These are phyloP conservation scores for Melikaiella ostensackeni DNA, from an alignment of 2,888 invertebrate species.

Conservation along the genomic window DNA sequence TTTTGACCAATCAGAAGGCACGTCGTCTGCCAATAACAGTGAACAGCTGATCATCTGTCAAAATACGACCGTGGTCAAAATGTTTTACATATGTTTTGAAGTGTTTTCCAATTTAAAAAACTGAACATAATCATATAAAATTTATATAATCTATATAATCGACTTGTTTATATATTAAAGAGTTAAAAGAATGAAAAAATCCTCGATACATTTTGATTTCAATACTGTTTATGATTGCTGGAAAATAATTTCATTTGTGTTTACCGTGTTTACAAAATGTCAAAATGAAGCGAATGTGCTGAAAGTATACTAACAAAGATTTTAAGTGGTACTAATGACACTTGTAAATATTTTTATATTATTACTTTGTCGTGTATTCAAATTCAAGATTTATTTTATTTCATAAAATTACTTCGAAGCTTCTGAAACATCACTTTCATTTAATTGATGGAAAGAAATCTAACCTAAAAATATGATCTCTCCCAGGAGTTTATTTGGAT, in stretches of 20 bases:
- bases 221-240: too few relatives aligned
- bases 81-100: not conserved
- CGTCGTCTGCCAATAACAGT: not conserved
- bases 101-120: not conserved
- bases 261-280: too few relatives aligned
- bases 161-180: not conserved
- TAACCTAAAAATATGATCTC: too few relatives aligned
- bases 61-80: too few relatives aligned
- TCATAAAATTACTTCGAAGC: not conserved
- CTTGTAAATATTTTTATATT: not conserved
- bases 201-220: too few relatives aligned
- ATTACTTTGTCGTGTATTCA: not conserved
- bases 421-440: too few relatives aligned
- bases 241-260: too few relatives aligned
- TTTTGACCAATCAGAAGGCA: not conserved
- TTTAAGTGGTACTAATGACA: not conserved
- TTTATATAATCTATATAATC: not conserved
- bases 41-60: constrained; percentile 11
- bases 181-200: not conserved
- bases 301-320: not conserved
- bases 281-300: not conserved
- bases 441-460: too few relatives aligned
- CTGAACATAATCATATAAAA: not conserved
- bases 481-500: too few relatives aligned
- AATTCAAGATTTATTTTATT: not conserved